Percentiles rank a stretch among this genome's conserved stretches.
phyloP scores from a whole-genome alignment of 1,140 invertebrate species.

The Ostrea edulis region DNA sequence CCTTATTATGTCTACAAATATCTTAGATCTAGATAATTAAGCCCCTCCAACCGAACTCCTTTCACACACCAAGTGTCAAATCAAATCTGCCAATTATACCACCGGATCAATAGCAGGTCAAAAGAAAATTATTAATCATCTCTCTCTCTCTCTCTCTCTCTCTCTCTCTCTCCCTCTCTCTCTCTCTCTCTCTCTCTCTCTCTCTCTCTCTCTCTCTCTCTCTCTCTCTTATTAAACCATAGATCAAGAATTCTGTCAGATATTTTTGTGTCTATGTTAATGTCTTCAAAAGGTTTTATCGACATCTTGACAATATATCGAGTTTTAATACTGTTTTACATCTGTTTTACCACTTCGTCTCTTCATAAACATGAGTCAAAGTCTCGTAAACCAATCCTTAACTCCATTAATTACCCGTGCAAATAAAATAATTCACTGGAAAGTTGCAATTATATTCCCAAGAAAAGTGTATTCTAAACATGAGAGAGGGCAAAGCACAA shows the following conservation, averaged over 20 bases:
- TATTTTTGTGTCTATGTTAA: conserved; percentile 25
- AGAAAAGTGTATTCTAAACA: conserved; percentile 37
- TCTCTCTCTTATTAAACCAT: conserved; percentile 3
- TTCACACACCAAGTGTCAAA: conserved; percentile 37
- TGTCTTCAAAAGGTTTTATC: conserved; percentile 32
- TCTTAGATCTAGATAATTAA: conserved; percentile 24
- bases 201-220: conserved; percentile 29
- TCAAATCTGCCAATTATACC: conserved; percentile 32
- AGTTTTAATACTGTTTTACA: conserved; percentile 27
- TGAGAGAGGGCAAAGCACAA: conserved; percentile 6
- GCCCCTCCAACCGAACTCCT: not conserved
- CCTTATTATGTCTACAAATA: conserved; percentile 33
- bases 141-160: conserved; percentile 19
- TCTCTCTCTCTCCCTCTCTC: conserved; percentile 24
- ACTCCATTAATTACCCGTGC: conserved; percentile 36
- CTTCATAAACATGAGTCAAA: conserved; percentile 35
- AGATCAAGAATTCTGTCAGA: conserved; percentile 28
- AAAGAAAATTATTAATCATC: conserved; percentile 26
- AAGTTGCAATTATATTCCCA: conserved; percentile 37
- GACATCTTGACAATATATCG: conserved; percentile 9
- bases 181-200: conserved; percentile 28
- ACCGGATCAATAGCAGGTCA: conserved; percentile 5
- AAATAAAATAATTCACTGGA: conserved; percentile 38
- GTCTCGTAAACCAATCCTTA: conserved; percentile 34
- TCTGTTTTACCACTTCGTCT: conserved; percentile 33